Percentiles rank a stretch among this genome's conserved stretches.
These are phyloP conservation scores for Bovichtus diacanthus DNA, from an alignment of 2,797 vertebrate species.

Conservation along the genomic window DNA sequence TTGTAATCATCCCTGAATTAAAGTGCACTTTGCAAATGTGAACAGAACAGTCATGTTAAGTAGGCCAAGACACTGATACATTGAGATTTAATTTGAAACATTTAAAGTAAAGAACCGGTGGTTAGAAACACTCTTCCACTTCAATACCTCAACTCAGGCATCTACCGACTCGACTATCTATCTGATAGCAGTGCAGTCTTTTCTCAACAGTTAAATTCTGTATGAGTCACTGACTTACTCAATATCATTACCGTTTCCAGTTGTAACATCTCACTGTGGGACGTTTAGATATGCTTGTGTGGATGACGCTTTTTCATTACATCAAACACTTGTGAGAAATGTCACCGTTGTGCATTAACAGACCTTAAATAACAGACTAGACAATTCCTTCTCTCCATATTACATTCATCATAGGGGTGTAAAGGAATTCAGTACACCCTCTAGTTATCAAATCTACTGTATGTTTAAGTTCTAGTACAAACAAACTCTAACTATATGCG, in stretches of 20 bases:
- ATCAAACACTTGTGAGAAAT: background rate
- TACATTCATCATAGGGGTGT: background rate
- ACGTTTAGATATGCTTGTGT: background rate
- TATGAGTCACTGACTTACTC: background rate
- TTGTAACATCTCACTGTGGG: background rate
- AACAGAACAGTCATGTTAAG: constrained; percentile 21
- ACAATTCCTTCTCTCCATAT: background rate
- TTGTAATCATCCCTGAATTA: constrained; percentile 37
- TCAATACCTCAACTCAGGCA: background rate
- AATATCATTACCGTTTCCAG: background rate
- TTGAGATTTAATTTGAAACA: constrained; percentile 14
- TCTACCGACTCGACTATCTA: background rate
- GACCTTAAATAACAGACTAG: background rate
- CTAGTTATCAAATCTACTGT: background rate
- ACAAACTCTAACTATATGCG: constrained; percentile 3
- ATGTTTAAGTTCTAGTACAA: constrained; percentile 8
- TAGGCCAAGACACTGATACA: background rate
- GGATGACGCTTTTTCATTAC: background rate
- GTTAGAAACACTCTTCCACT: background rate
- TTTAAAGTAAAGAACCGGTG: constrained; percentile 16
- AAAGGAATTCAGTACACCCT: background rate
- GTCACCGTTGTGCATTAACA: background rate
- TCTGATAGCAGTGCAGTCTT: background rate
- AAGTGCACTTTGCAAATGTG: constrained; percentile 26
- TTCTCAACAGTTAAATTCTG: background rate